phyloP scores from a whole-genome alignment of 2,888 invertebrate species.

The Apodemia mormo region DNA sequence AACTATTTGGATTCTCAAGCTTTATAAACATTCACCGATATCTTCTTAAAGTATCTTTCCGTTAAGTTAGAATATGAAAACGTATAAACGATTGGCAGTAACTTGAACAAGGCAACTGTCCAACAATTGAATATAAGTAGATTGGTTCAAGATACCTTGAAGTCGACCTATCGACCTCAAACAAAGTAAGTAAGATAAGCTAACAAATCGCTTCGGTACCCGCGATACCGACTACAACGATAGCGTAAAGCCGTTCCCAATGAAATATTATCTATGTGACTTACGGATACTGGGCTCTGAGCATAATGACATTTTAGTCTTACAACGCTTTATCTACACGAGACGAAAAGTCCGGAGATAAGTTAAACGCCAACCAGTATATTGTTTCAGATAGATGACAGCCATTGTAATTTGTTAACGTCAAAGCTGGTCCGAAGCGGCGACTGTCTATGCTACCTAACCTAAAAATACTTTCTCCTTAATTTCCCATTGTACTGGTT shows the following conservation, averaged over 20 bases:
- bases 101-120: slow-evolving; percentile 16
- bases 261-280: slow-evolving; percentile 73
- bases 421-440: slow-evolving; percentile 54
- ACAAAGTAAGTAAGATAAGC: slow-evolving; percentile 68
- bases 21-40: background rate
- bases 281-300: slow-evolving; percentile 58
- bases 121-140: slow-evolving; percentile 24
- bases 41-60: slow-evolving; percentile 3
- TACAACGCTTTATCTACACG: slow-evolving; percentile 78
- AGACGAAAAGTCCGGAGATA: slow-evolving; percentile 77
- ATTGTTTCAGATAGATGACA: slow-evolving; percentile 79
- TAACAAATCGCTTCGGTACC: slow-evolving; percentile 73
- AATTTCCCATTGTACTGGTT: slow-evolving; percentile 42
- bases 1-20: no score
- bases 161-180: slow-evolving; percentile 74
- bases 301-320: slow-evolving; percentile 80
- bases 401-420: slow-evolving; percentile 78
- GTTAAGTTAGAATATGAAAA: background rate
- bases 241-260: slow-evolving; percentile 59
- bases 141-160: slow-evolving; percentile 58
- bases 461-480: slow-evolving; percentile 65
- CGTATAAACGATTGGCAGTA: slow-evolving; percentile 12
- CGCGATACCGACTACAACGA: slow-evolving; percentile 62
- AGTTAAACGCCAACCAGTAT: slow-evolving; percentile 79
- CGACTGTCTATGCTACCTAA: slow-evolving; percentile 56